Base-by-base conservation (phyloP, 1,140 invertebrate species). In the Macrobrachium rosenbergii region DNA sequence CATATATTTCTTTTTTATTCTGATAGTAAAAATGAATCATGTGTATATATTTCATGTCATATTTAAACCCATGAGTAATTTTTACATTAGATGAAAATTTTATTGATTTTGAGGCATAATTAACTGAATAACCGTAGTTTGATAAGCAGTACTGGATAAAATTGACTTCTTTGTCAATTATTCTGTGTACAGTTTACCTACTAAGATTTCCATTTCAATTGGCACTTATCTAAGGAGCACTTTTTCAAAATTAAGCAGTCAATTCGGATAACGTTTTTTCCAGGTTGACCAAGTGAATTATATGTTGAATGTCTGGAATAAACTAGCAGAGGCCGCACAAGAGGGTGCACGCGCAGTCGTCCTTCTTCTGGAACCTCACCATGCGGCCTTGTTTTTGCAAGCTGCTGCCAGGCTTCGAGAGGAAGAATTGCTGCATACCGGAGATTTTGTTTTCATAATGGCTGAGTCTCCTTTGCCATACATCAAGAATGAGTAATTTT, bases 381-480 rank as follows among this genome's bases (percentile, higher is more conserved):
- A 90, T 84, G 83, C 76, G 14, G 86, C 80, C 7, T 63, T 85
- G 2, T 88, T 87, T 81, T 88, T 90, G 21, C 86, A 64, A 45
- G 87, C 79, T 88, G 91, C 85, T 67, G 83, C 88, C 78, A 84
- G 78, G 23, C 83, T 88, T n/a, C 88, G 79, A 60, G 87, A 76
- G 17, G 80, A 88, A 17, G 90, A 90, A 6, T 69, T 90, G 5
- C 72, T 89, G 14, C 75, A 83, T 12, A 76, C 87, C 43, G 90
- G 90, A 19, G 90, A 91, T 63, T 89, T 91, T 60, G 86, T 91
- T 10, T 87, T 87, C 83, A 76, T 90, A 23, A 87, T 88, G 79
- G 75, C 83, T 6, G 78, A 88, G 37, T 86, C 89, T n/a, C 87
- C 89, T 21, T 90, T 87, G 86, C 81, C 90, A 8, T 89, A 79